Evolutionary conservation across 2,113 vertebrate species (phyloP).

Genomic region (Rattus norvegicus): GRCr8 NC_086027.1:84074001-84074500

Average conservation of each 20-base stretch:
- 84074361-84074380: conserved; percentile 88
- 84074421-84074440: background rate
- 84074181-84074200: background rate
- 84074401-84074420: background rate
- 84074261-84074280: conserved; percentile 92
- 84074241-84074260: conserved; percentile 84
- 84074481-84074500: conserved; percentile 4
- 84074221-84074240: conserved; percentile 85
- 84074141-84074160: background rate
- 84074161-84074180: background rate
- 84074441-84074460: background rate
- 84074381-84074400: conserved; percentile 87
- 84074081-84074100: background rate
- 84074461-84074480: background rate
- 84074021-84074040: background rate
- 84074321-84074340: conserved; percentile 91
- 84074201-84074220: background rate
- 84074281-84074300: conserved; percentile 91
- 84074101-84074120: background rate
- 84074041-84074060: background rate
- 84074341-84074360: conserved; percentile 89
- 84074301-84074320: conserved; percentile 92
- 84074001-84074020: background rate
- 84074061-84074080: background rate
- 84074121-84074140: background rate